Evolutionary conservation across 2,797 vertebrate species (phyloP).

Genomic region (Linurgus olivaceus): DNA sequence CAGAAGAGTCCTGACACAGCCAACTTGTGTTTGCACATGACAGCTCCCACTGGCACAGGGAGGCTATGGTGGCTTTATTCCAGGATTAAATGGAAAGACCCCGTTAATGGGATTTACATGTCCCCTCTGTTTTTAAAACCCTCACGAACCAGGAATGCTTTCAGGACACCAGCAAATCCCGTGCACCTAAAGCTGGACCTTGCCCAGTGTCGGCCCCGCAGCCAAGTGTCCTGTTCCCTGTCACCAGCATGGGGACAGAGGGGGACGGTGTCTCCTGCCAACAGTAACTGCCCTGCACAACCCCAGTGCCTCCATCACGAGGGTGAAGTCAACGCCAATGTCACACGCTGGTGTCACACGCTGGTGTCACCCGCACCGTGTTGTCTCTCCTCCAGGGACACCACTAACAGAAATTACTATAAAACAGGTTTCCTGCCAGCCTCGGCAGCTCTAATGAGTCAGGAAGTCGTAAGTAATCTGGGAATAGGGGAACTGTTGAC

Average conservation of each 20-base stretch:
- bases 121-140: background rate
- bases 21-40: background rate
- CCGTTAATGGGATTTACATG: background rate
- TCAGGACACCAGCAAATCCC: background rate
- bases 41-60: background rate
- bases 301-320: background rate
- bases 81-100: background rate
- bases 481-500: slow-evolving; percentile 58
- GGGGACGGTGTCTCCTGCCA: background rate
- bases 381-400: slow-evolving; percentile 46
- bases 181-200: background rate
- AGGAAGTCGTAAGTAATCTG: slow-evolving; percentile 69
- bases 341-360: background rate
- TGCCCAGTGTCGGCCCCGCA: accelerated
- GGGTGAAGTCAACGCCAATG: background rate
- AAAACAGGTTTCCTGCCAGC: slow-evolving; percentile 60
- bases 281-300: background rate
- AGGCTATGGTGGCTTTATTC: background rate
- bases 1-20: background rate
- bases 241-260: background rate
- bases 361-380: background rate
- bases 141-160: background rate
- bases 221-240: background rate
- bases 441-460: slow-evolving; percentile 67
- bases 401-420: slow-evolving; percentile 59